Evolutionary conservation across 2,797 vertebrate species (phyloP).

Genomic region (Spea hammondii): DNA sequence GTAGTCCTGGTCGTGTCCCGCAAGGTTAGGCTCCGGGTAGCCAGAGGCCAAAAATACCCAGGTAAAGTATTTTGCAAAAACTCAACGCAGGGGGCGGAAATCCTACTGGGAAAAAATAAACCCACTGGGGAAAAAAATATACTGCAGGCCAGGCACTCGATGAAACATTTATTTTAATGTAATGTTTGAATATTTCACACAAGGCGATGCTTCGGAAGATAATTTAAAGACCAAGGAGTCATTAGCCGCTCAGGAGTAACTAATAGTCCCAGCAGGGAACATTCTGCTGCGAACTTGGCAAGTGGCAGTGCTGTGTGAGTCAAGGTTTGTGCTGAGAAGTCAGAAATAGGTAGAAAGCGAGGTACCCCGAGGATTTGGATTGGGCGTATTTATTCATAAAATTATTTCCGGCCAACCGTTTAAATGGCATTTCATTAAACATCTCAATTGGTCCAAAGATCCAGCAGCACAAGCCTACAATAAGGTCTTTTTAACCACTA

Average conservation of each 20-base stretch:
- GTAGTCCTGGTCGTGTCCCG: no score
- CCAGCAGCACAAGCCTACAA: no score
- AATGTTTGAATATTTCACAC: slow-evolving; percentile 30
- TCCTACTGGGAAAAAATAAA: no score
- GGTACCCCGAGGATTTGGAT: slow-evolving; percentile 7
- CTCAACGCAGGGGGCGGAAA: no score
- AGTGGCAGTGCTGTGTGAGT: slow-evolving; percentile 3
- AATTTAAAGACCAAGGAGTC: slow-evolving; percentile 33
- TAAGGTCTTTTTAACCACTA: no score
- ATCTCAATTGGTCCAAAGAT: no score
- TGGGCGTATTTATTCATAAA: neutral
- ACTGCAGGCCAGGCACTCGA: slow-evolving; percentile 6
- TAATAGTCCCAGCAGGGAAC: slow-evolving; percentile 34
- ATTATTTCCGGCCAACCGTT: no score
- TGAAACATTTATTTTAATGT: slow-evolving; percentile 26
- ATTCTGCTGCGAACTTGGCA: slow-evolving; percentile 26
- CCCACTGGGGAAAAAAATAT: neutral
- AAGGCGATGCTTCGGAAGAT: slow-evolving; percentile 5
- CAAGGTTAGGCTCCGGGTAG: no score
- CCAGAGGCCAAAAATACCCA: no score
- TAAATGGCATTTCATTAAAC: no score
- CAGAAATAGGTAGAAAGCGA: neutral
- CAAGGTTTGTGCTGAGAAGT: slow-evolving; percentile 11
- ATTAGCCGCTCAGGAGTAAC: slow-evolving; percentile 37
- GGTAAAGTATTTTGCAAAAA: no score